These are phyloP conservation scores for Pterophyllum scalare DNA, from an alignment of 2,113 vertebrate species.

Conservation along the genomic window DNA sequence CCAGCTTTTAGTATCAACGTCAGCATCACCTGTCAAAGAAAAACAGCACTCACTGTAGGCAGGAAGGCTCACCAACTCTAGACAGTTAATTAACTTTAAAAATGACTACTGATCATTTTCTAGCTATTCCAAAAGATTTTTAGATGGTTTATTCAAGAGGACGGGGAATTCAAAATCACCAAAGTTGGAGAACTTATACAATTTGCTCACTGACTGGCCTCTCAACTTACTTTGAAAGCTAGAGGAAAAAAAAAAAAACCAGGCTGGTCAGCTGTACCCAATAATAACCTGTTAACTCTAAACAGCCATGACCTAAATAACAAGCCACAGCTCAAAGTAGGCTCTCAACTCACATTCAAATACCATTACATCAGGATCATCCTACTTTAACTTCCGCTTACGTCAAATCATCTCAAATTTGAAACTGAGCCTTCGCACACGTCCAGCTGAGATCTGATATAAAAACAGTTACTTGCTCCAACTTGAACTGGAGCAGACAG, in stretches of 20 bases:
- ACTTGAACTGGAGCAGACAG: not conserved
- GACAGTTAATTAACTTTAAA: not conserved
- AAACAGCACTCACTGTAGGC: not conserved
- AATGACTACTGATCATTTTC: not conserved
- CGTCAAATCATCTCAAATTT: constrained; percentile 44
- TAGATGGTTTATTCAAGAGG: not conserved
- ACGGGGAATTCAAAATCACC: not conserved
- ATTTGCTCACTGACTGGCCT: not conserved
- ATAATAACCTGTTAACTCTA: constrained; percentile 43
- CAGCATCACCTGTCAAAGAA: constrained; percentile 6
- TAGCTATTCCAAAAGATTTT: not conserved
- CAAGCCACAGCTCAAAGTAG: constrained; percentile 65
- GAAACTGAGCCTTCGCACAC: not conserved
- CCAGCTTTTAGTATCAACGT: constrained; percentile 53
- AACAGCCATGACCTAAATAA: constrained; percentile 68
- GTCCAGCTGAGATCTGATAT: not conserved
- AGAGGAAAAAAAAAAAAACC: not conserved
- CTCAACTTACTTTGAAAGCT: not conserved
- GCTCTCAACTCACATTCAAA: constrained; percentile 68
- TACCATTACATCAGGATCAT: constrained; percentile 74
- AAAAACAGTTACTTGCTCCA: not conserved
- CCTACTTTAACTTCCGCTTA: constrained; percentile 62
- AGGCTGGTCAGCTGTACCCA: constrained; percentile 31
- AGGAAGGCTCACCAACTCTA: not conserved
- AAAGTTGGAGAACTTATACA: not conserved